Conservation (phyloP, 1,140 invertebrate species). For the Aricia agestis region DNA sequence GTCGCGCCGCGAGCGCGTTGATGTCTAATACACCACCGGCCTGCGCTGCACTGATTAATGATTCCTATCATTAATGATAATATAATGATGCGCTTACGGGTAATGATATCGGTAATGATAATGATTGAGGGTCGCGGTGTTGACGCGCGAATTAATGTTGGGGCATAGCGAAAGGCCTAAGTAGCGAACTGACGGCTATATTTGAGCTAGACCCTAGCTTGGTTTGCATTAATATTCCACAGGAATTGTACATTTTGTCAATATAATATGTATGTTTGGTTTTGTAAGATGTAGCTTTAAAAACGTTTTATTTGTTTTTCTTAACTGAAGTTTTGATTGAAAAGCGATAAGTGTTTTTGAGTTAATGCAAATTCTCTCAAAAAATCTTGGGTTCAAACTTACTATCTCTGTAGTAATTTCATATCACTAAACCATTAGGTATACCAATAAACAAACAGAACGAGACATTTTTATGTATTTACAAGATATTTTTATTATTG, state of each 20-base stretch:
- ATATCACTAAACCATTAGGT: not conserved
- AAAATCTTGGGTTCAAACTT: not conserved
- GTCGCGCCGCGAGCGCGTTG: not conserved
- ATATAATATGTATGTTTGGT: too few relatives aligned
- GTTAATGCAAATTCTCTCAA: not conserved
- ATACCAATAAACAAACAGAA: not conserved
- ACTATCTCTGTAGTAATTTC: too few relatives aligned
- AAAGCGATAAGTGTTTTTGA: not conserved
- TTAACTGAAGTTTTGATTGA: too few relatives aligned
- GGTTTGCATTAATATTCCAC: too few relatives aligned
- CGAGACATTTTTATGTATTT: not conserved
- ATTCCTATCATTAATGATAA: not conserved
- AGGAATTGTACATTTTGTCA: too few relatives aligned
- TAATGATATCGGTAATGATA: not conserved
- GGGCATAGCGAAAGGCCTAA: too few relatives aligned
- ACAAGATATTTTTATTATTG: not conserved
- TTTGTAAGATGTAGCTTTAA: too few relatives aligned
- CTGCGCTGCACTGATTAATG: not conserved
- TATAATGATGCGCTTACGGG: not conserved
- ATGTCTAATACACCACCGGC: not conserved
- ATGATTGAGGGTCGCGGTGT: not conserved
- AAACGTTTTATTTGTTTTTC: too few relatives aligned
- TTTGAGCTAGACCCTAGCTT: not conserved
- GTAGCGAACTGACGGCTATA: not conserved
- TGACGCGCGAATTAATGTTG: not conserved